A percentile compares a stretch with the other conserved stretches of the same genome.
These are phyloP conservation scores for Porites lutea DNA, from an alignment of 64 coral and sea anemone species.

Conservation along the genomic window DNA sequence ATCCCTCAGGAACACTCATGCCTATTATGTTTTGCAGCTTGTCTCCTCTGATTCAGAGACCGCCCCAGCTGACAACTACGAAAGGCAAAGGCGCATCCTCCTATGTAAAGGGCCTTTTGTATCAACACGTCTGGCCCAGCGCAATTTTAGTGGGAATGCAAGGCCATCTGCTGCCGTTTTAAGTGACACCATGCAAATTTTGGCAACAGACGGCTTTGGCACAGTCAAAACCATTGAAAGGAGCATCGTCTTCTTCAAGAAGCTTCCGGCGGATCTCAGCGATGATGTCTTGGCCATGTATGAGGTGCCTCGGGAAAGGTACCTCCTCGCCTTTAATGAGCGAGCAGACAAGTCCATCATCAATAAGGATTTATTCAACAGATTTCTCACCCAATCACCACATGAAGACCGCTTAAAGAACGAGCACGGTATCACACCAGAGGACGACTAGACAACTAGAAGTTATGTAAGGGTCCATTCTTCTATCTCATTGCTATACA, in stretches of 20 bases:
- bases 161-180: neutral
- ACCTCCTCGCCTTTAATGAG: neutral
- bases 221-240: neutral
- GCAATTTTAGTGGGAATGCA: neutral
- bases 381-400: neutral
- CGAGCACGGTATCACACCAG: too few relatives aligned
- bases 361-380: neutral
- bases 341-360: neutral
- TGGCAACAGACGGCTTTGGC: neutral
- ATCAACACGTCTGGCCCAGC: neutral
- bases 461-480: too few relatives aligned
- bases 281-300: neutral
- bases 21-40: neutral
- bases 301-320: neutral
- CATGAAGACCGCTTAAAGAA: too few relatives aligned
- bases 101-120: neutral
- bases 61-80: neutral
- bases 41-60: neutral
- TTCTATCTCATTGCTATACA: too few relatives aligned
- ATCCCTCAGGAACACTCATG: too few relatives aligned
- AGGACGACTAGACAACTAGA: too few relatives aligned
- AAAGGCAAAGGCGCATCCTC: neutral
- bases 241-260: neutral
- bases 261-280: neutral
- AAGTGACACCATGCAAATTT: neutral